A percentile compares a stretch with the other conserved stretches of the same genome.
phyloP scores from a whole-genome alignment of 2,797 vertebrate species.

The Florisuga fusca region DNA sequence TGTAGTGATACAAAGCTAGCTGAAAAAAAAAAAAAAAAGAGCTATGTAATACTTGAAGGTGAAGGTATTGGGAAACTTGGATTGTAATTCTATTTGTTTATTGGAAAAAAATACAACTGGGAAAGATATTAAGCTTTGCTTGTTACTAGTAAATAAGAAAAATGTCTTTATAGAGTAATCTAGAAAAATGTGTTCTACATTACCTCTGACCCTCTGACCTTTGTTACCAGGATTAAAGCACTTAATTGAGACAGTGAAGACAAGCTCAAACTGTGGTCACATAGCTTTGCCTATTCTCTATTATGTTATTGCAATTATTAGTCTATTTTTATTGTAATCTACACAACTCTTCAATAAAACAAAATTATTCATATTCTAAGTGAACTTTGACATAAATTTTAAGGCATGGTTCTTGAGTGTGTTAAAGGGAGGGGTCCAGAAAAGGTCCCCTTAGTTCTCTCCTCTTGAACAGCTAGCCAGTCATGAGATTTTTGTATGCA shows the following conservation, averaged over 20 bases:
- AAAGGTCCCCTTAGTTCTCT: background rate
- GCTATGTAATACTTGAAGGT: background rate
- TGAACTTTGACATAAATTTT: background rate
- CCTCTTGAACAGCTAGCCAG: rapidly evolving
- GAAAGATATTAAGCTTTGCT: background rate
- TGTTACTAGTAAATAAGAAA: background rate
- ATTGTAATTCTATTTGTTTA: background rate
- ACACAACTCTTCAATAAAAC: background rate
- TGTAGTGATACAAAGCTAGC: background rate
- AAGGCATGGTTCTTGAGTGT: background rate
- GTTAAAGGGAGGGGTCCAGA: background rate
- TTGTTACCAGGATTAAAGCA: background rate
- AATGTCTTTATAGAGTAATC: background rate
- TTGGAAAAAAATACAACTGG: background rate
- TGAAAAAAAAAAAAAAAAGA: background rate
- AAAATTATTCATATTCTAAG: background rate
- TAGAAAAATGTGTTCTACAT: background rate
- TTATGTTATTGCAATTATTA: background rate
- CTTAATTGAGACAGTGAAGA: background rate
- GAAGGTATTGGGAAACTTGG: background rate
- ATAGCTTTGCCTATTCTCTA: background rate
- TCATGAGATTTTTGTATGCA: background rate
- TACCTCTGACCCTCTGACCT: background rate
- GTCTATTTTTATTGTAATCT: background rate
- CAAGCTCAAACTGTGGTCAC: background rate